Evolutionary conservation across 2,888 invertebrate genomes (phyloP).

Genomic region (Eudemis profundana): DNA sequence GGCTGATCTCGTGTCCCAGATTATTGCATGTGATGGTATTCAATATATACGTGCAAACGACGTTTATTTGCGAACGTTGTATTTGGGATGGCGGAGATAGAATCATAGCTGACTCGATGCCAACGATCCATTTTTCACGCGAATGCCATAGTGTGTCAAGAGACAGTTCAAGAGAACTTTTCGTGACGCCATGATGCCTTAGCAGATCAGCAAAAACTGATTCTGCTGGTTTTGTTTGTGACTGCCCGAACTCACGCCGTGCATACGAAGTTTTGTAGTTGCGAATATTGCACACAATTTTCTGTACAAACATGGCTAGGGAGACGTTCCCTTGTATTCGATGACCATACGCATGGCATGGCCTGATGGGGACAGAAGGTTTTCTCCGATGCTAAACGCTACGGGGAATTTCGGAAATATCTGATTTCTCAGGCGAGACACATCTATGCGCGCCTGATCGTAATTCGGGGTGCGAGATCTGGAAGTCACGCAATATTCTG

Average conservation of each 20-base stretch:
- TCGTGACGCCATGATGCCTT: neutral
- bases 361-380: neutral
- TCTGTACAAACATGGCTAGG: neutral
- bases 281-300: neutral
- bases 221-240: neutral
- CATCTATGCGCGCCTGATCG: neutral
- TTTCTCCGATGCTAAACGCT: neutral
- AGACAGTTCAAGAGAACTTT: neutral
- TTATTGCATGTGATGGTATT: too few species aligned
- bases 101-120: neutral
- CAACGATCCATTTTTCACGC: neutral
- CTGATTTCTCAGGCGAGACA: neutral
- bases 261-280: neutral
- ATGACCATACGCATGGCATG: slow-evolving; percentile 2
- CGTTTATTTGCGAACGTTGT: too few species aligned
- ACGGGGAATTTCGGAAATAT: neutral
- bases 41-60: too few species aligned
- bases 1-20: too few species aligned
- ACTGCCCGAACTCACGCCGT: neutral
- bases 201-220: neutral
- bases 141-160: neutral
- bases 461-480: neutral
- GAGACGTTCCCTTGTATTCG: neutral
- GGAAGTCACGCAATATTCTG: neutral
- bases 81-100: neutral